Evolutionary conservation across 2,888 invertebrate species (phyloP), one percentile per base, ranked within the genome.

Genomic region (Boloria selene): DNA sequence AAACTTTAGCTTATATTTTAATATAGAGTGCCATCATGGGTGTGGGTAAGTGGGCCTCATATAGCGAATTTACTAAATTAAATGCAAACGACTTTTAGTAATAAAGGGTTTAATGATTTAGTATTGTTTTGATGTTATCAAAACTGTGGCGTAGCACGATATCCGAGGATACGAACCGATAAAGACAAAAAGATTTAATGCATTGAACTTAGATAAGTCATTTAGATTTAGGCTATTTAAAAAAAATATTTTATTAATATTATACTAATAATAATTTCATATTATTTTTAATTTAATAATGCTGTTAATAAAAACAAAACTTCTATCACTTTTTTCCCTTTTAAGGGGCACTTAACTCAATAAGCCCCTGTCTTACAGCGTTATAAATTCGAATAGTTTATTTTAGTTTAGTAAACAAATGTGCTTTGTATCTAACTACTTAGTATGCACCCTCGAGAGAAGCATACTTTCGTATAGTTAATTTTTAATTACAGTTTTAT

Each of bases 401-500:
- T 84, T 84, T 83, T 83, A 80, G 78, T 83, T 84, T 78, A 80
- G 82, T 84, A 85, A 89, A 89, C 88, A 90, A 89, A 89, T 85
- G 85, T 75, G 80, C 73, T 73, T 73, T 69, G 77, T 84, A 84
- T 83, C 82, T 77, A 72, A 77, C 88, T 90, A 84, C 81, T 92
- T 91, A 88, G 74, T 91, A 92, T 92, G 89, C 92, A 91, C 92
- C 92, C 91, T 85, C 71, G 73, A 86, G 85, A 83, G 81, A 80
- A 77, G 79, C 80, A 81, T 85, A 80, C 83, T 84, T 88, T 87
- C 82, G 88, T 85, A 88, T 89, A 86, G 88, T 90, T 89, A 89
- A 90, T 89, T 90, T 91, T 91, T 91, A 92, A 92, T 91, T 89
- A 91, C 88, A 86, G 81, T 91, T 91, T 91, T 91, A 91, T 88